These are phyloP conservation scores for Trissolcus japonicus DNA, from an alignment of 2,888 invertebrate species.

Conservation along the genomic window DNA sequence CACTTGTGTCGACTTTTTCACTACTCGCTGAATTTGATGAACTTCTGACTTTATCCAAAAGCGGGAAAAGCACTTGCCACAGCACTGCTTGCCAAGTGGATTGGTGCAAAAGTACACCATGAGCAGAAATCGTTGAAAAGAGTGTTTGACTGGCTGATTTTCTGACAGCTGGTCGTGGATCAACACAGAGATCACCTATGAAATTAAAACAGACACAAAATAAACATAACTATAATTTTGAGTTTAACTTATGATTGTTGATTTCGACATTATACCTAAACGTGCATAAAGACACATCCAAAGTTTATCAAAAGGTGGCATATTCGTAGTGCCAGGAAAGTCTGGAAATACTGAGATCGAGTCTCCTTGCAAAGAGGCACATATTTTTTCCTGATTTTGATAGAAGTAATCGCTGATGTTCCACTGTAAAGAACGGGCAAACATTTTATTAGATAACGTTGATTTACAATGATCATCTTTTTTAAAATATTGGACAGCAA, in stretches of 20 bases:
- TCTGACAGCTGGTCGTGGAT: conserved; percentile 95
- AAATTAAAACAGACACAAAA: background rate
- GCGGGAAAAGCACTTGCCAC: conserved; percentile 96
- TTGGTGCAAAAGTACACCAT: conserved; percentile 90
- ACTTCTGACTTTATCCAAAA: conserved; percentile 92
- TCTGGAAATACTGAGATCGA: conserved; percentile 85
- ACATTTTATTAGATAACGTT: conserved; percentile 2
- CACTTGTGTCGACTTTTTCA: conserved; percentile 92
- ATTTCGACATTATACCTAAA: conserved; percentile 77
- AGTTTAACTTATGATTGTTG: background rate
- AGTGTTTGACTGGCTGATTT: conserved; percentile 98
- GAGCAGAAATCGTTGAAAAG: conserved; percentile 97
- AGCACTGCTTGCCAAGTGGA: conserved; percentile 96
- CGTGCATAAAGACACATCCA: conserved; percentile 97
- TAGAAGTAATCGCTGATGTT: conserved; percentile 98
- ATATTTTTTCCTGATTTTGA: conserved; percentile 93
- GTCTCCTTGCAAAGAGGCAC: conserved; percentile 85
- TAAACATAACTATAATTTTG: background rate
- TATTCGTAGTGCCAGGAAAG: conserved; percentile 88
- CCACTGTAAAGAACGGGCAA: conserved; percentile 84
- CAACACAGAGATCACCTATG: conserved; percentile 92
- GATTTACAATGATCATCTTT: background rate
- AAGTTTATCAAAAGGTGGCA: conserved; percentile 92
- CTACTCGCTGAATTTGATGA: conserved; percentile 84
- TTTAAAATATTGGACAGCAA: background rate